Base-by-base conservation (phyloP, 2,888 invertebrate species). In the Camptogramma bilineatum region DNA sequence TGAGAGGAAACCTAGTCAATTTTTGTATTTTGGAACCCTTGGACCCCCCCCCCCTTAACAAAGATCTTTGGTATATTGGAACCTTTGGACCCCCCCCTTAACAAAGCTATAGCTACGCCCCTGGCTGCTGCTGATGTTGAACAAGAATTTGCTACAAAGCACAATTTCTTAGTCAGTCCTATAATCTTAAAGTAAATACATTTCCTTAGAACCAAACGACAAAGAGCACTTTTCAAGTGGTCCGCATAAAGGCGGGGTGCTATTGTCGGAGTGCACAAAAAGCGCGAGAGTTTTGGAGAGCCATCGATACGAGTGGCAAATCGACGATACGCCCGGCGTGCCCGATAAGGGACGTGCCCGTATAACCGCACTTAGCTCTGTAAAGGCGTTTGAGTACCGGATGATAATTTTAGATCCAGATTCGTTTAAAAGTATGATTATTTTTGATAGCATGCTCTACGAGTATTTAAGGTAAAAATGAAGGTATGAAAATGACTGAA, bases 191-290 rank as follows among this genome's bases (percentile, higher is more conserved):
- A 21, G 60, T 51, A 50, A 54, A 62, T 46, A 62, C 39, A 46
- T 47, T 54, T 55, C 10, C 28, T 59, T 31, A 21, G 51, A 55
- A 28, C 24, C 46, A 56, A 56, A 52, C 52, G 52, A 53, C 52
- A 57, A 56, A 52, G 55, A 57, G 62, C 53, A 57, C 52, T 63
- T 56, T 53, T 62, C 16, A 53, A 57, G 62, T 50, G 46, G 28
- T 52, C 17, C 24, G 47, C 42, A 19, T 62, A 51, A 63, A 63
- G 48, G 52, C 56, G 19, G 55, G 28, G 54, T 17, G 44, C 56
- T 24, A 63, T 63, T 63, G 62, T 63, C 34, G 42, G 48, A 52
- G 13, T 57, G 57, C 57, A 56, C 55, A 56, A 50, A 63, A 57
- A 53, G 52, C 34, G 34, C 39, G 46, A 42, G 13, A 48, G n/a